Evolutionary conservation across 2,888 invertebrate genomes (phyloP), one percentile per base, ranked within the genome.

Genomic region (Agonopterix alstromeriana): DNA sequence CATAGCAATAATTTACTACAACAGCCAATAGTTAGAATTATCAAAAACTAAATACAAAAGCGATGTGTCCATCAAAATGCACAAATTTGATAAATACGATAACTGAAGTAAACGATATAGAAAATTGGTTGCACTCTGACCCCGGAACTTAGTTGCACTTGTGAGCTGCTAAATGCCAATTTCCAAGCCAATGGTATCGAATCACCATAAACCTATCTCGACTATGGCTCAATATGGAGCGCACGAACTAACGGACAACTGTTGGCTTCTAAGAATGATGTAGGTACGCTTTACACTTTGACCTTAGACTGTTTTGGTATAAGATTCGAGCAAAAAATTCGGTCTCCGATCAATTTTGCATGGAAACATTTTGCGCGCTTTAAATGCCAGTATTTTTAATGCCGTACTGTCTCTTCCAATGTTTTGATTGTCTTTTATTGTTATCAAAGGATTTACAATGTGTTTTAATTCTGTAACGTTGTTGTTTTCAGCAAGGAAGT

Each of bases 121-220:
- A 36, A 43, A 27, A 45, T 65, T 60, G 55, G 63, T 56, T 55
- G 57, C 60, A 60, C 58, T 56, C 48, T 43, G 48, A 54, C 55
- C 60, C 58, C 62, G 59, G 63, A 57, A 62, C 65, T 57, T 59
- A 59, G 66, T 63, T 62, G 58, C 61, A 64, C 61, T 66, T 64
- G 57, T 64, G 72, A 73, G 69, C 70, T 27, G 66, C 67, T 77
- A 74, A 77, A 82, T 76, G 74, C 79, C 82, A 82, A 84, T 84
- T 77, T 79, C 75, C 69, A 70, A 73, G 73, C 77, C 78, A 86
- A 85, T 85, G 78, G 78, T 81, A 86, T 83, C 85, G 77, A 85
- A 86, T 88, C 87, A 86, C 81, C 85, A 87, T 87, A 88, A 87
- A 84, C 68, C 73, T 75, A 82, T 82, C 80, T 73, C 64, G 51